Evolutionary conservation across 2,113 vertebrate species (phyloP), one percentile per base, ranked within the genome.

Genomic region (Hipposideros armiger): DNA sequence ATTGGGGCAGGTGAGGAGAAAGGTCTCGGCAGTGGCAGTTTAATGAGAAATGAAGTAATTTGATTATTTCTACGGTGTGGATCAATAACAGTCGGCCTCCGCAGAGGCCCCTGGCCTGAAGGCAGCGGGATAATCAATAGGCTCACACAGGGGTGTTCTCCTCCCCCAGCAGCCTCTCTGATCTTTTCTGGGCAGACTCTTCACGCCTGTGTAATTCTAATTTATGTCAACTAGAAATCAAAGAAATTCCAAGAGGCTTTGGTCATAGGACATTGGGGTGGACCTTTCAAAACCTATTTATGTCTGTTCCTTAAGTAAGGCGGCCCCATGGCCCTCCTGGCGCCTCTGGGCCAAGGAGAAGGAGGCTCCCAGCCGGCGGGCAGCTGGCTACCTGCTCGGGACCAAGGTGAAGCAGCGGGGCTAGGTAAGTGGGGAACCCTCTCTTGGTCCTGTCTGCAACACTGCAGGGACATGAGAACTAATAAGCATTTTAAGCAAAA

Each of bases 181-280:
- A 99, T 99, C 99, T 99, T 98, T 98, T 98, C 96, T 97, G 97
- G 98, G 97, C 96, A 70, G 95, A 98, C 96, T 95, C 97, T 99
- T 99, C 98, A 99, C 92, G 98, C 98, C 98, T 98, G 96, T 98
- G 97, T 98, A 98, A 99, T 99, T 99, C 98, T 99, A 98, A 99
- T 99, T 98, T 98, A 98, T 98, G 98, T 99, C 99, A 99, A 99
- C 98, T 98, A 98, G 98, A 98, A 99, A 99, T 99, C 99, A 99
- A 99, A 99, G 98, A 99, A 98, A 99, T 99, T 99, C 99, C 99
- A 98, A 97, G 90, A 87, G 97, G 98, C 97, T 98, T 98, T 97
- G 96, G 98, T 99, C 98, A 99, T 97, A 98, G 96, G 98, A 94
- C 98, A 96, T 97, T 97, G 97, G 98, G 97, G 97, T 98, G 95